These are phyloP conservation scores for Temnothorax nylanderi DNA, from an alignment of 1,140 invertebrate species.

Conservation along the genomic window DNA sequence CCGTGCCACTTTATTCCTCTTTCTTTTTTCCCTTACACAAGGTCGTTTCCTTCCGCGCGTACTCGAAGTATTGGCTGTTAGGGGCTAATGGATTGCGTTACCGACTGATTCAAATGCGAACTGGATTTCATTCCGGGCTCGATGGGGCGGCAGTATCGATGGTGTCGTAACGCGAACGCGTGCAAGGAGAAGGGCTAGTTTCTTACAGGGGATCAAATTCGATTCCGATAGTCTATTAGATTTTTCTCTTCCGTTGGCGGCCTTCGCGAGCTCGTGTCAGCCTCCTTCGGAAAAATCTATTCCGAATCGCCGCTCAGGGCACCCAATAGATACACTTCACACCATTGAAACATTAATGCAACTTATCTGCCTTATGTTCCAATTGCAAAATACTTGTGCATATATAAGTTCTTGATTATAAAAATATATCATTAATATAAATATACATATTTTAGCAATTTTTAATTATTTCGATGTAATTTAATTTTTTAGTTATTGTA, in stretches of 20 bases:
- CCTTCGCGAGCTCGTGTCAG: constrained; percentile 63
- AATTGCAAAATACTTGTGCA: not conserved
- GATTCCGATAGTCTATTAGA: constrained; percentile 83
- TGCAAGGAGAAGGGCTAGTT: constrained; percentile 76
- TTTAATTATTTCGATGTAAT: not conserved
- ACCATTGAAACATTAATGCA: constrained; percentile 9
- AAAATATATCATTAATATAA: not conserved
- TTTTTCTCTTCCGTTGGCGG: constrained; percentile 79
- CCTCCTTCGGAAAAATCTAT: constrained; percentile 65
- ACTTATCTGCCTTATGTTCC: constrained; percentile 36
- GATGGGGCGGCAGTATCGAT: constrained; percentile 75
- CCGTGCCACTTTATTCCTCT: constrained; percentile 57
- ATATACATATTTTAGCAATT: not conserved
- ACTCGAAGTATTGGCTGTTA: constrained; percentile 83
- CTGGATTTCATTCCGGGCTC: constrained; percentile 82
- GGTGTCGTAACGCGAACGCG: constrained; percentile 70
- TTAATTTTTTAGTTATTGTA: not conserved
- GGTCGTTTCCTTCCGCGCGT: constrained; percentile 71
- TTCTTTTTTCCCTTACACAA: constrained; percentile 51
- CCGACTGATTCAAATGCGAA: constrained; percentile 85
- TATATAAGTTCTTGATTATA: not conserved
- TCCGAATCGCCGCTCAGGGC: constrained; percentile 59
- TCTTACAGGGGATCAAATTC: constrained; percentile 82
- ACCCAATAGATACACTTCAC: constrained; percentile 47
- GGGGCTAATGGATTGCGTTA: constrained; percentile 85